Evolutionary conservation across 2,797 vertebrate species (phyloP), one percentile per base, ranked within the genome.

Genomic region (Sebastes kiyomatsui): DNA sequence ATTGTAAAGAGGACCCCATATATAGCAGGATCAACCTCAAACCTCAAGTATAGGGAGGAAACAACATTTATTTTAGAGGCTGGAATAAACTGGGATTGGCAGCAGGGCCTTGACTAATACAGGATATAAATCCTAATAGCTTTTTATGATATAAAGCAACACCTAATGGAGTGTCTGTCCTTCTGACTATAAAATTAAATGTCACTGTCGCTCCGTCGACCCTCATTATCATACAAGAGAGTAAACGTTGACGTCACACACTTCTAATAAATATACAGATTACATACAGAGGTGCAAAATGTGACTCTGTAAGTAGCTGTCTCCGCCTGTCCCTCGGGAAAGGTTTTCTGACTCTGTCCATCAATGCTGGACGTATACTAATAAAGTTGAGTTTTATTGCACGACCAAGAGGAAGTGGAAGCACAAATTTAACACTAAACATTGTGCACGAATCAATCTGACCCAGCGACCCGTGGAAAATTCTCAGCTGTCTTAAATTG

Each of bases 131-230:
- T 88, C 75, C 67, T 90, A 87, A 93, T 83, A 81, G 87, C 72
- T 87, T 91, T 88, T 82, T 78, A 83, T 86, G 86, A 90, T 85
- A 89, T 75, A 90, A 79, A 75, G 79, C 80, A 75, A 72, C 80
- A 80, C 71, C 54, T 83, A 93, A 87, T 85, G 80, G 80, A 90
- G 84, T 61, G 84, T 82, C 82, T 87, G 87, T 75, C 84, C 80
- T 86, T 79, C 76, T 78, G 77, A 77, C 79, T 73, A 80, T 92
- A 90, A 93, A 94, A 89, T 77, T 65, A 92, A 94, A 94, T 93
- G 91, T 91, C 92, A 92, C 79, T 42, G 83, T 81, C 54, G 78
- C 86, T 84, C 86, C 72, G 23, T 49, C 23, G 65, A 73, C 64
- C 67, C 75, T 85, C 83, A 92, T 93, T 93, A 93, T 66, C 82